Evolutionary conservation across 2,888 invertebrate species (phyloP).

Genomic region (Leptopilina myrica): DNA sequence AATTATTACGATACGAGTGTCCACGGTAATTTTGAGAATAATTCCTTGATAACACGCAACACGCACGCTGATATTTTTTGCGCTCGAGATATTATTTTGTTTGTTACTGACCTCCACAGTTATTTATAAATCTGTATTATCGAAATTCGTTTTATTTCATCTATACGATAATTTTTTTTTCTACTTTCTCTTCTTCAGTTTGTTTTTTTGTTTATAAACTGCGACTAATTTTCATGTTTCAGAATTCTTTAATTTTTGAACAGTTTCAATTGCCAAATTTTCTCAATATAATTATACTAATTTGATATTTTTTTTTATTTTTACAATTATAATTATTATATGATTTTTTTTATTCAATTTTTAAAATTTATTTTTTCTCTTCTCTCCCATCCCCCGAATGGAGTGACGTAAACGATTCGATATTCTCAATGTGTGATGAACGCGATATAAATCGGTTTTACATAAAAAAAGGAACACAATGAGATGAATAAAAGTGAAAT

Average conservation of each 20-base stretch:
- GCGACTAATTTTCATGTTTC: too few relatives aligned
- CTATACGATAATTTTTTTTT: too few relatives aligned
- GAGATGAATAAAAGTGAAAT: neutral
- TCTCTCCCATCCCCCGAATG: neutral
- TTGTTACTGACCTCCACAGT: slow-evolving; percentile 33
- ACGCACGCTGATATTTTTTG: slow-evolving; percentile 3
- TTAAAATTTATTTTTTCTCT: neutral
- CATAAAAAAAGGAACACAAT: neutral
- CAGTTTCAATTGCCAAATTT: too few relatives aligned
- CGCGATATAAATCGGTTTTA: neutral
- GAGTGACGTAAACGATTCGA: too few relatives aligned
- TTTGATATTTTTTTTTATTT: too few relatives aligned
- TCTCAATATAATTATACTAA: too few relatives aligned
- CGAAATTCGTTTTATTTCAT: neutral
- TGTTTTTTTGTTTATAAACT: too few relatives aligned
- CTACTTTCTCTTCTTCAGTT: too few relatives aligned
- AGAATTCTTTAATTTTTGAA: too few relatives aligned
- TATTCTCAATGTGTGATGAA: neutral
- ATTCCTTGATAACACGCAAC: neutral
- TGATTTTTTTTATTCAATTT: too few relatives aligned
- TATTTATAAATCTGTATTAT: slow-evolving; percentile 17
- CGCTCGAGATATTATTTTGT: slow-evolving; percentile 25
- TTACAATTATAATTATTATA: too few relatives aligned
- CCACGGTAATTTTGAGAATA: slow-evolving; percentile 16
- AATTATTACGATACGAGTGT: slow-evolving; percentile 18